Evolutionary conservation across 2,888 invertebrate genomes (phyloP), one percentile per base, ranked within the genome.

Genomic region (Sphaerophoria rueppellii): DNA sequence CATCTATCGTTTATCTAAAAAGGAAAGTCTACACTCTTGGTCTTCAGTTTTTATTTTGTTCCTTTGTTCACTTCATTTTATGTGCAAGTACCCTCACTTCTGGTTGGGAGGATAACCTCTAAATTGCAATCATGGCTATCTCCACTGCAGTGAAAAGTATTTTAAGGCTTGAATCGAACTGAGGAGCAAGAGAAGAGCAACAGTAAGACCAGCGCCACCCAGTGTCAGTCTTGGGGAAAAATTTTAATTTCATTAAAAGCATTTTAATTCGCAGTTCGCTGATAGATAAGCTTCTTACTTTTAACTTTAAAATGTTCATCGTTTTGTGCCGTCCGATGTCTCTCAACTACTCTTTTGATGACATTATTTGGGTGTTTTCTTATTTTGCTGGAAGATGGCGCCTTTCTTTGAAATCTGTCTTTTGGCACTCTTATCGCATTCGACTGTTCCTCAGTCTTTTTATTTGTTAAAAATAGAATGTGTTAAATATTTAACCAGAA

Each of bases 221-320:
- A 34, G 48, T 14, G 14, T 37, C 50, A 50, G 35, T 65, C 65
- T 65, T 65, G 16, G 65, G 73, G 58, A 81, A 85, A 72, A 73
- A 73, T 85, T 85, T 85, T 85, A 85, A 85, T 85, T 85, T 85
- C 85, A 85, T 85, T 85, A 85, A 85, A 85, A 85, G 85, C 81
- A 81, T 85, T 85, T 85, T 85, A 85, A 85, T 85, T 85, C 81
- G 37, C 54, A 81, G 76, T 81, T 85, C 70, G 40, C 54, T 77
- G 76, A 80, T 76, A 85, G 81, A 85, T 85, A 85, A 85, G 85
- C 85, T 85, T 81, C 81, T 85, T 85, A 85, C 81, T 81, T 76
- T 85, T 77, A 85, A 85, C 85, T 85, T 85, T 81, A 81, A 85
- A 85, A 85, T 70, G 72, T 54, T 81, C 72, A 57, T 48, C 46